These are phyloP conservation scores for Xestia ashworthii DNA, from an alignment of 2,888 invertebrate genomes.

Conservation along the genomic window DNA sequence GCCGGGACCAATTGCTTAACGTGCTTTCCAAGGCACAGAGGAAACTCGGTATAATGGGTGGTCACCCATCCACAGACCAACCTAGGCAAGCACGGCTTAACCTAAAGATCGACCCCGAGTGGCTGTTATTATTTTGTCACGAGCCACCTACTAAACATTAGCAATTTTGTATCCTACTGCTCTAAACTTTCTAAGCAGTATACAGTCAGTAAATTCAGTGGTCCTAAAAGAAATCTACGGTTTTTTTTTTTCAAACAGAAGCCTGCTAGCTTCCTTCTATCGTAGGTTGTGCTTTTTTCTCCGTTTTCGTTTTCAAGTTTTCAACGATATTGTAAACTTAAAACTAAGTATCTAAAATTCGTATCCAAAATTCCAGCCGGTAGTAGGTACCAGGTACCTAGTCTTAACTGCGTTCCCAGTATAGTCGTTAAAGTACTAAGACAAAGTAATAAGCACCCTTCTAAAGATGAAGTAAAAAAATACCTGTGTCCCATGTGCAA, in stretches of 20 bases:
- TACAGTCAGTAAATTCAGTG: not conserved
- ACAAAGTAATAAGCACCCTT: not conserved
- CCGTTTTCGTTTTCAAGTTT: not conserved
- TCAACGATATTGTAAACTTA: not conserved
- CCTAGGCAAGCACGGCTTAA: too few species aligned
- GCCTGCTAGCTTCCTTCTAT: not conserved
- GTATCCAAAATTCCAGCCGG: not conserved
- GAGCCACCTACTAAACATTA: too few species aligned
- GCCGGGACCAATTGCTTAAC: too few species aligned
- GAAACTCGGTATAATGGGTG: too few species aligned
- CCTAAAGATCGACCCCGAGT: too few species aligned
- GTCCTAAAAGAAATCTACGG: not conserved
- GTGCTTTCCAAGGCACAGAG: too few species aligned
- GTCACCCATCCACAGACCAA: too few species aligned
- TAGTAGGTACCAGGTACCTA: not conserved
- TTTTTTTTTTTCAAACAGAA: not conserved
- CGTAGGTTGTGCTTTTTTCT: not conserved
- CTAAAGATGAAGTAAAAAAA: not conserved
- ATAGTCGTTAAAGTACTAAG: not conserved
- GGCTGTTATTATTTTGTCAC: too few species aligned
- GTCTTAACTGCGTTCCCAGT: not conserved
- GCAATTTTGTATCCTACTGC: not conserved
- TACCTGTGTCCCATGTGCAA: conserved; percentile 72
- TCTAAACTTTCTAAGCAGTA: not conserved
- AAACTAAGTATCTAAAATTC: not conserved